Base-by-base conservation (phyloP, 1,140 invertebrate species). In the Apocrypta bakeri region DNA sequence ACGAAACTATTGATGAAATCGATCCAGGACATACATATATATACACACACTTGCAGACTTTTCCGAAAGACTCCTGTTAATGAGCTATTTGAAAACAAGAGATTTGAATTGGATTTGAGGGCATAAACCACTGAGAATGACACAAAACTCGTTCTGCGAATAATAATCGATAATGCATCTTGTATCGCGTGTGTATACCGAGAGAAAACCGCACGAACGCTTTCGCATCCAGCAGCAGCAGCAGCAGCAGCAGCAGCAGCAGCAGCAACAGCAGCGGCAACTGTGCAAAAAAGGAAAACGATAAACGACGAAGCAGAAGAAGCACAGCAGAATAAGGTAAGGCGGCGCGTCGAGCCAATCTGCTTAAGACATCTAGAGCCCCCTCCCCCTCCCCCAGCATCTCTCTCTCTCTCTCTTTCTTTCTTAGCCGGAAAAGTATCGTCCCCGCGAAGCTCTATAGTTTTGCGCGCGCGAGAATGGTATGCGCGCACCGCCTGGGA, bases 401-500 rank as follows among this genome's bases (percentile, higher is more conserved):
- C 48, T 56, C 14, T n/a, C 56, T 21, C 48, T n/a, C 48, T 21
- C 48, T n/a, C 48, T n/a, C 48, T n/a, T 21, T n/a, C 48, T 56
- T 7, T n/a, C 56, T 21, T 21, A 69, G n/a, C 79, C 33, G 79
- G 56, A 72, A 64, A 84, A 78, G 75, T 73, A 81, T 73, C 42
- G 79, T 72, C 77, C 81, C 73, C 64, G 74, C 69, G 71, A 61
- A 69, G 72, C 61, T 73, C 37, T 17, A 21, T 27, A 11, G 69
- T 48, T 61, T 76, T 48, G 83, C 85, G 81, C 78, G 79, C 80
- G 37, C 66, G 80, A 82, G 78, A 79, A 76, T 64, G 27, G 66
- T 83, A 85, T 85, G 87, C 85, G 85, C 48, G 73, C 73, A 56
- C 69, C 69, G 69, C 75, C 71, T 29, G 40, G 85, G 87, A 88